Evolutionary conservation across 2,888 invertebrate genomes (phyloP).

Genomic region (Melanostoma scalare): DNA sequence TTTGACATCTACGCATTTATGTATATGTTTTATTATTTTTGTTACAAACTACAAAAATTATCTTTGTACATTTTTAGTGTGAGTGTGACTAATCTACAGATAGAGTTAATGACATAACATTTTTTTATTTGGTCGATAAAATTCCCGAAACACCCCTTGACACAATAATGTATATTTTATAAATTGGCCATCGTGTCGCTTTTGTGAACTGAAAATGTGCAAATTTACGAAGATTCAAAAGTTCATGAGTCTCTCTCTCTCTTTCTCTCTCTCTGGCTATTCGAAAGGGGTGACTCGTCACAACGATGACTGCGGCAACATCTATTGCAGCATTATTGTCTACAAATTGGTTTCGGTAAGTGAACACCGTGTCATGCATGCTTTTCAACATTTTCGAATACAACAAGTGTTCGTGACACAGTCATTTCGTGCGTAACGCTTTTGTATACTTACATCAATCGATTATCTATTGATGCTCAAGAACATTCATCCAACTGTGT

Average conservation of each 20-base stretch:
- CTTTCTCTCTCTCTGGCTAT: background rate
- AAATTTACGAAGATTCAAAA: conserved; percentile 56
- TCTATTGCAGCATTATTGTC: conserved; percentile 44
- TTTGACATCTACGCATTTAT: too few species aligned
- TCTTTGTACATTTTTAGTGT: conserved; percentile 19
- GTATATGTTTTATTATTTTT: too few species aligned
- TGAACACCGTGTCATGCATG: conserved; percentile 53
- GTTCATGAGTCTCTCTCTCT: conserved; percentile 4
- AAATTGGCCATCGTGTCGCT: conserved; percentile 44
- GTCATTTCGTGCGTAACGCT: background rate
- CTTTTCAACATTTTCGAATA: conserved; percentile 47
- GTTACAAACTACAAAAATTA: background rate
- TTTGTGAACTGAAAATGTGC: conserved; percentile 38
- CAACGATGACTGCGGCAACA: background rate
- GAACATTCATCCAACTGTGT: too few species aligned
- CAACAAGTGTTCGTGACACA: conserved; percentile 71
- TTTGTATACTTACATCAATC: background rate
- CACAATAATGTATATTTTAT: conserved; percentile 21
- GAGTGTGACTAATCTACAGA: conserved; percentile 64
- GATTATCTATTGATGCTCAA: background rate
- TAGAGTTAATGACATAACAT: conserved; percentile 61
- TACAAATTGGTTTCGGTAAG: conserved; percentile 52
- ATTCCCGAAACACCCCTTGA: background rate
- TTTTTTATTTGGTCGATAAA: conserved; percentile 1
- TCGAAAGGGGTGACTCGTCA: conserved; percentile 47